Percentiles rank a stretch among this genome's conserved stretches.
Evolutionary conservation across 1,140 invertebrate genomes (phyloP).

Genomic region (Zaprionus tsacasi): DNA sequence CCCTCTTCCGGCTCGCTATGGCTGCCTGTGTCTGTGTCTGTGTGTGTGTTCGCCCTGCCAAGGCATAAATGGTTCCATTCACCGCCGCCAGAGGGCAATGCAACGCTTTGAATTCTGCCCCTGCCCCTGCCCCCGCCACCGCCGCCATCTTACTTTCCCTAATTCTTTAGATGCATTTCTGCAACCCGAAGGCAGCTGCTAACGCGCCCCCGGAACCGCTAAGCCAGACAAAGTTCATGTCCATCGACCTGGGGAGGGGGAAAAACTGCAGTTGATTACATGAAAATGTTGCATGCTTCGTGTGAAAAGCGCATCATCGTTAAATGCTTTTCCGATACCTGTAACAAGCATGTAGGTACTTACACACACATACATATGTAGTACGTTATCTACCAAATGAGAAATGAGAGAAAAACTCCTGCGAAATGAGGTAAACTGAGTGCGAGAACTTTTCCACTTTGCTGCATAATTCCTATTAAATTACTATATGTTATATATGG

Average conservation of each 20-base stretch:
- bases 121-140: conserved; percentile 13
- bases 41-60: conserved; percentile 1
- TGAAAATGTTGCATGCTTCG: conserved; percentile 34
- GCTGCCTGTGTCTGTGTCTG: conserved; percentile 24
- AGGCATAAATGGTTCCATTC: conserved; percentile 40
- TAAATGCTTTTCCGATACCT: conserved; percentile 26
- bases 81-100: conserved; percentile 23
- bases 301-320: conserved; percentile 25
- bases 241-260: conserved; percentile 23
- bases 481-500: background rate
- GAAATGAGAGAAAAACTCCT: background rate
- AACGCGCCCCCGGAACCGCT: conserved; percentile 35
- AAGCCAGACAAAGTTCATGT: conserved; percentile 52
- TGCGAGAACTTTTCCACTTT: conserved; percentile 7
- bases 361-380: background rate
- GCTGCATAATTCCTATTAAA: conserved; percentile 1
- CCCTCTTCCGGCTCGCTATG: background rate
- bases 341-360: background rate
- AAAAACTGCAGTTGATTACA: conserved; percentile 35
- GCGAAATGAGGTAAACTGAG: background rate
- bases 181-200: conserved; percentile 15
- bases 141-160: background rate
- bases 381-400: background rate
- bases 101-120: conserved; percentile 40
- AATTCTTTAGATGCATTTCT: conserved; percentile 45